Evolutionary conservation across 2,113 vertebrate species (phyloP), one percentile per base, ranked within the genome.

Genomic region (Triplophysa tibetana): DNA sequence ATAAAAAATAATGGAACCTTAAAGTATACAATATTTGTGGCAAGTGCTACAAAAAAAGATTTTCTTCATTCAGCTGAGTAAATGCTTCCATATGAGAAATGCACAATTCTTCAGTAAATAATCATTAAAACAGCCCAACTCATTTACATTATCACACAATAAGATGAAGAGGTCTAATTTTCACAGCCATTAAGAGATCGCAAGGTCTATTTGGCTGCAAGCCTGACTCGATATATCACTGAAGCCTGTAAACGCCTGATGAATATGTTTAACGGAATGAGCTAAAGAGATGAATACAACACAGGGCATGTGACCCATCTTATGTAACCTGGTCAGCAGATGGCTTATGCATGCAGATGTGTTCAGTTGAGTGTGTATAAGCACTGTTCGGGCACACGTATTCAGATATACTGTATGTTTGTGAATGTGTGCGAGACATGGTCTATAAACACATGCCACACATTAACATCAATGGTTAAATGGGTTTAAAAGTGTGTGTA

Each of bases 291-390:
- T 21, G 26, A 64, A 80, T 24, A 52, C 19, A 58, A 58, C 61
- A 56, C 12, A 17, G 58, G 19, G 23, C 70, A 81, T 62, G 45
- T 70, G 66, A 50, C 67, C n/a, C 26, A 38, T 52, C 24, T 81
- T 76, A 81, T 17, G n/a, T 76, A 81, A 81, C 24, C 43, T 38
- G n/a, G 43, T 79, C 70, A 74, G 29, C 38, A 70, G 63, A 66
- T 75, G 81, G 50, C 38, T 60, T 43, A 81, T 75, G 41, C 43
- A 13, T 33, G 41, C 64, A 68, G 65, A 76, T 68, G 77, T 73
- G 69, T 26, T 19, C 26, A 61, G 41, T 26, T 77, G 33, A 64
- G 67, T 41, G 2, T 58, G 54, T 48, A 58, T 4, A 24, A 58
- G 45, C 45, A 23, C 50, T 2, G 17, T 19, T 19, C 56, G 56